These are phyloP conservation scores for Marasmarcha lunaedactyla DNA, from an alignment of 2,888 invertebrate species.

Conservation along the genomic window DNA sequence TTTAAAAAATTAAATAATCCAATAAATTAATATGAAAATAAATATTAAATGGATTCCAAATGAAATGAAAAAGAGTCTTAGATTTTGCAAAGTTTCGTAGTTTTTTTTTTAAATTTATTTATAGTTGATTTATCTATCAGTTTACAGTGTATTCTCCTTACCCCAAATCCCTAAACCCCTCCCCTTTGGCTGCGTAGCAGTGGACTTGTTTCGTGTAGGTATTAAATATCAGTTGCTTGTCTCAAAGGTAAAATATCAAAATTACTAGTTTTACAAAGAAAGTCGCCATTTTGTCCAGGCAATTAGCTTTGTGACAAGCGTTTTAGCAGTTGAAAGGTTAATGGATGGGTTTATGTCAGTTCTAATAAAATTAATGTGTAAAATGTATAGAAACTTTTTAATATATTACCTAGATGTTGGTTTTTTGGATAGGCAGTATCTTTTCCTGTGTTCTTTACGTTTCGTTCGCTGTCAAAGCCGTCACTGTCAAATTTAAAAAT, in stretches of 20 bases:
- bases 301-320: constrained; percentile 56
- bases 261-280: constrained; percentile 28
- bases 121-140: no score
- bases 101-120: no score
- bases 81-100: no score
- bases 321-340: constrained; percentile 34
- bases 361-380: constrained; percentile 44
- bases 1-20: no score
- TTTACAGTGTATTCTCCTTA: no score
- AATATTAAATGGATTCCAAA: no score
- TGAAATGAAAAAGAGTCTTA: no score
- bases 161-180: constrained; percentile 17
- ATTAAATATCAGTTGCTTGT: constrained; percentile 53
- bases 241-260: constrained; percentile 51
- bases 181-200: constrained; percentile 60
- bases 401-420: constrained; percentile 59
- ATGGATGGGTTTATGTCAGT: constrained; percentile 33
- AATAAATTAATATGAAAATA: no score
- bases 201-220: constrained; percentile 67
- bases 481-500: background rate
- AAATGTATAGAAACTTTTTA: constrained; percentile 54
- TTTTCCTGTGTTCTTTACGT: constrained; percentile 26
- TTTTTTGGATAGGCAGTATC: constrained; percentile 62
- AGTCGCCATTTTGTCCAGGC: constrained; percentile 27
- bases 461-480: no score